These are phyloP conservation scores for Trachelus troglodyta DNA, from an alignment of 2,888 invertebrate genomes.

Conservation along the genomic window DNA sequence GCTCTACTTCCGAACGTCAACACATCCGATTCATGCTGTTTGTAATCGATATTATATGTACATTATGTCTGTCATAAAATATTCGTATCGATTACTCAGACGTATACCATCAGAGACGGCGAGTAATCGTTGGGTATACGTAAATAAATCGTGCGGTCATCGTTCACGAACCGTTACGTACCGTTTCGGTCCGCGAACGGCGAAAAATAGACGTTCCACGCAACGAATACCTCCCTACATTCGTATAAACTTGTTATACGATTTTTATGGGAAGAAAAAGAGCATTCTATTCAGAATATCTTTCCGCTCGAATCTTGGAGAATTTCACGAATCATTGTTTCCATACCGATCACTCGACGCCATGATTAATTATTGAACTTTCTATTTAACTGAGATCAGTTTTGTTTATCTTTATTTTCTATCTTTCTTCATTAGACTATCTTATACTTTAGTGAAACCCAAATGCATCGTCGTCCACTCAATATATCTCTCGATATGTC, in stretches of 20 bases:
- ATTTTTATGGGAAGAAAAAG: not conserved
- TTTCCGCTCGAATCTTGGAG: not conserved
- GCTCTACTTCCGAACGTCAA: too few relatives aligned
- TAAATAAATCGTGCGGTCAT: not conserved
- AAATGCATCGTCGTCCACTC: not conserved
- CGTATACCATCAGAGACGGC: not conserved
- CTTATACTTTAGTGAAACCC: not conserved
- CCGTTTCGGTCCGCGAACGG: not conserved
- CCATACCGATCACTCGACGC: not conserved
- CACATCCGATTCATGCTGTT: too few relatives aligned
- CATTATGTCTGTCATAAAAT: not conserved
- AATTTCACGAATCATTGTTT: not conserved
- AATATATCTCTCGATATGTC: not conserved
- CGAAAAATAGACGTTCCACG: not conserved
- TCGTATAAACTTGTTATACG: not conserved
- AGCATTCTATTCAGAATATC: not conserved
- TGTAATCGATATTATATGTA: too few relatives aligned
- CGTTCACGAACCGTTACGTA: not conserved
- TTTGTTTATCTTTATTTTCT: not conserved
- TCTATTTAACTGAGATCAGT: not conserved
- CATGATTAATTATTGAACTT: not conserved
- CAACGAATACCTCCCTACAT: not conserved
- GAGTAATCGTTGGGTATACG: not conserved
- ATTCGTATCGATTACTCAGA: not conserved
- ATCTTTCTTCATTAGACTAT: not conserved